Evolutionary conservation across 2,888 invertebrate species (phyloP).

Genomic region (Drosophila affinis): DNA sequence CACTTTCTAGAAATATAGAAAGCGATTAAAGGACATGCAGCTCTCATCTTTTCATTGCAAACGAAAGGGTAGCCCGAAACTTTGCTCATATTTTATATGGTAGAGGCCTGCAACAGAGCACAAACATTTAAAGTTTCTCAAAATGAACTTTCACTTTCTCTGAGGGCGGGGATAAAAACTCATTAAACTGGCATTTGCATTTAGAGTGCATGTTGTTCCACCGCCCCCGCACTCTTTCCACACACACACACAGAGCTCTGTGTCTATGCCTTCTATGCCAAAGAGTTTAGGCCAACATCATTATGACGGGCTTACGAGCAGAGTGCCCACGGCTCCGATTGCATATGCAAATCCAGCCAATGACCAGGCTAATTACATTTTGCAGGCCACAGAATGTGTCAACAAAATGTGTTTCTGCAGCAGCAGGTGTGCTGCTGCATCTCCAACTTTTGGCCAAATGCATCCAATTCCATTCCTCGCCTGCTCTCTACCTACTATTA

Average conservation of each 20-base stretch:
- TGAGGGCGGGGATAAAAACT: conserved; percentile 57
- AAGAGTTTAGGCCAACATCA: conserved; percentile 35
- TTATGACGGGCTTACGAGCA: conserved; percentile 16
- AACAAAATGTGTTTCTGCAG: conserved; percentile 38
- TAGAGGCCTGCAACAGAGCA: conserved; percentile 15
- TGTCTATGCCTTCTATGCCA: conserved; percentile 2
- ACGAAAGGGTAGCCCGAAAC: conserved; percentile 34
- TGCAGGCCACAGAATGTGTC: conserved; percentile 47
- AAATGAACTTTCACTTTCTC: conserved; percentile 57
- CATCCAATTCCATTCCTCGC: conserved; percentile 5
- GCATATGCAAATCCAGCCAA: conserved; percentile 54
- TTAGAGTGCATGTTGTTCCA: conserved; percentile 69
- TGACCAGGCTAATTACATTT: conserved; percentile 72
- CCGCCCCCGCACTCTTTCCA: no score
- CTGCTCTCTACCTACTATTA: neutral
- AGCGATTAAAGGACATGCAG: neutral
- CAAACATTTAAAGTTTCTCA: conserved; percentile 43
- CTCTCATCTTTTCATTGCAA: neutral
- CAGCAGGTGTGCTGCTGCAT: conserved; percentile 20
- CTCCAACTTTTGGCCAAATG: conserved; percentile 27
- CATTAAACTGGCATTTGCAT: conserved; percentile 77
- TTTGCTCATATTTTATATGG: conserved; percentile 61
- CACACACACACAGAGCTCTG: no score
- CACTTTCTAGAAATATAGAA: neutral
- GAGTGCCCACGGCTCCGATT: conserved; percentile 30